These are phyloP conservation scores for Lasioglossum vierecki DNA, from an alignment of 2,888 invertebrate genomes.

Conservation along the genomic window DNA sequence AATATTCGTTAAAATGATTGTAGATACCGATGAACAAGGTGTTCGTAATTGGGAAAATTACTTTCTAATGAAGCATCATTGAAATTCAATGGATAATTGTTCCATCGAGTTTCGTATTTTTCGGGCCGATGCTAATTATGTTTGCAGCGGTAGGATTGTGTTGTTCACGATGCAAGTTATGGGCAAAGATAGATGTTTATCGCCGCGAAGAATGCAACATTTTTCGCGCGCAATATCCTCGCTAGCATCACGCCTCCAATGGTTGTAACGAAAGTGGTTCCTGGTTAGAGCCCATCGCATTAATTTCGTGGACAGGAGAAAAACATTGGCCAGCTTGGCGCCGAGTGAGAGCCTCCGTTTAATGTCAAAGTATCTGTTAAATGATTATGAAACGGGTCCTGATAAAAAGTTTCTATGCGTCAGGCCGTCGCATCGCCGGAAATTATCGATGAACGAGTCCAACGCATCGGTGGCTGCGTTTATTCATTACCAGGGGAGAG, in stretches of 20 bases:
- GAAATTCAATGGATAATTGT: neutral
- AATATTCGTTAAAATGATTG: neutral
- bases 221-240: neutral
- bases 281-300: constrained; percentile 25
- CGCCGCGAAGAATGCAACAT: neutral
- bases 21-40: neutral
- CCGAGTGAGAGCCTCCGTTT: constrained; percentile 57
- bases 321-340: constrained; percentile 40
- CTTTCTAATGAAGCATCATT: neutral
- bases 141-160: neutral
- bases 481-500: constrained; percentile 28
- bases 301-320: constrained; percentile 45
- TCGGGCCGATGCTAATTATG: neutral
- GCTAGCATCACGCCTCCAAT: neutral
- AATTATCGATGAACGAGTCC: constrained; percentile 16
- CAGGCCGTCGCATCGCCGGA: constrained; percentile 21
- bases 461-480: constrained; percentile 20
- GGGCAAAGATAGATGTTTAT: neutral
- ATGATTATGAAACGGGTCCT: constrained; percentile 58
- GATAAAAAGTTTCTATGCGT: constrained; percentile 48
- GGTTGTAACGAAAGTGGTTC: constrained; percentile 40
- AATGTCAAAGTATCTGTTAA: constrained; percentile 56
- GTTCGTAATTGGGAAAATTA: neutral
- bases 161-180: neutral
- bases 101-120: neutral